These are phyloP conservation scores for Lissonota sp. DNA, from an alignment of 2,888 invertebrate genomes.

Conservation along the genomic window DNA sequence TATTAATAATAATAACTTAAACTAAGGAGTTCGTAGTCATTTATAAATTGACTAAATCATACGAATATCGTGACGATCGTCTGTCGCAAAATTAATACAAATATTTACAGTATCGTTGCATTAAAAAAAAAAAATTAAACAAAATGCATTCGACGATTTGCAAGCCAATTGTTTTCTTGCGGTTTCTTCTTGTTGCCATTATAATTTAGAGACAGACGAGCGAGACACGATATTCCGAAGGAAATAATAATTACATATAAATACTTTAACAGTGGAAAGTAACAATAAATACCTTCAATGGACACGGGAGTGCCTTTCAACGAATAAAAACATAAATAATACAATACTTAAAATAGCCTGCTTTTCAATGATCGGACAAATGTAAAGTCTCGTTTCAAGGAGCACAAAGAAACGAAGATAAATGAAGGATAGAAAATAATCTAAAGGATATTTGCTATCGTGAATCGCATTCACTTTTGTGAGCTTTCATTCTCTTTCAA, in stretches of 20 bases:
- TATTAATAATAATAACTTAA: constrained; percentile 53
- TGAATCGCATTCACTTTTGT: constrained; percentile 29
- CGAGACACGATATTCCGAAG: constrained; percentile 34
- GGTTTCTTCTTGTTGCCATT: constrained; percentile 11
- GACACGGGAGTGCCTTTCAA: constrained; percentile 71
- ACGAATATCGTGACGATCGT: constrained; percentile 49
- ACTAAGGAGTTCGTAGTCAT: constrained; percentile 63
- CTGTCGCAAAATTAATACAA: constrained; percentile 39
- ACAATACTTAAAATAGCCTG: constrained; percentile 62
- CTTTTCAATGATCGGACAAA: constrained; percentile 28
- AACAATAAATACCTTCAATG: constrained; percentile 72
- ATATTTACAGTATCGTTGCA: constrained; percentile 48
- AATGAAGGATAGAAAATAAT: constrained; percentile 13
- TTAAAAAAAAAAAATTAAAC: constrained; percentile 14
- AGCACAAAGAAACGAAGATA: constrained; percentile 38
- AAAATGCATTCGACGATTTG: constrained; percentile 19
- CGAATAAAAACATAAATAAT: constrained; percentile 69
- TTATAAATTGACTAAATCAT: constrained; percentile 64
- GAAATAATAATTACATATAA: constrained; percentile 67
- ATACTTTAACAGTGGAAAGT: constrained; percentile 69
- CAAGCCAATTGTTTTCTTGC: neutral
- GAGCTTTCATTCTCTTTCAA: constrained; percentile 13
- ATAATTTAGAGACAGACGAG: constrained; percentile 55
- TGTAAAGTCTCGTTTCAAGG: constrained; percentile 58
- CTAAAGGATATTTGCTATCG: constrained; percentile 36